Evolutionary conservation across 2,113 vertebrate species (phyloP).

Genomic region (Rhea americana): DNA sequence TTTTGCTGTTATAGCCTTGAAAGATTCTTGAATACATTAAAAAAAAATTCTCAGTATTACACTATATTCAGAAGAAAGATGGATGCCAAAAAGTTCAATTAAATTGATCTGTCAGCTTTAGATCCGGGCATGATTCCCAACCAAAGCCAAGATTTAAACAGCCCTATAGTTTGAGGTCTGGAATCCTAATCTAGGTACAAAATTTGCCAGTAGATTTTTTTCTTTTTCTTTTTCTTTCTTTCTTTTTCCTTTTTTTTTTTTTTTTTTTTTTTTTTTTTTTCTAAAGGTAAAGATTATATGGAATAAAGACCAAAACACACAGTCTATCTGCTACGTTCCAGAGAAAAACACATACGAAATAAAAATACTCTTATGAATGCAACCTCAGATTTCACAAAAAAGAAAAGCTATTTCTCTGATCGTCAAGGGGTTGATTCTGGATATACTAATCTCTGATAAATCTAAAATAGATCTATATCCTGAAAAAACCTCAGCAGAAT

Average conservation of each 20-base stretch:
- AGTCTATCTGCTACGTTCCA: background rate
- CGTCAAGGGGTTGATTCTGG: background rate
- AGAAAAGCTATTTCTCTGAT: background rate
- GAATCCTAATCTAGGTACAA: background rate
- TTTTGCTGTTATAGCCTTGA: background rate
- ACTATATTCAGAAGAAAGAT: background rate
- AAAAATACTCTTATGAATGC: background rate
- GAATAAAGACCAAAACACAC: background rate
- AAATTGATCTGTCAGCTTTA: background rate
- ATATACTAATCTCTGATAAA: background rate
- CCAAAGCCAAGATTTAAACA: background rate
- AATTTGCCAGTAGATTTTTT: background rate
- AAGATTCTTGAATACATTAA: background rate
- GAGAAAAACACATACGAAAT: background rate
- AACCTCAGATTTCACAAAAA: background rate
- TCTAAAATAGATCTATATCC: background rate
- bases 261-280: background rate
- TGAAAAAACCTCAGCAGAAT: background rate
- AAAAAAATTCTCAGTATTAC: background rate
- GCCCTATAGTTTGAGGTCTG: background rate
- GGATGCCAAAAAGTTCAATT: background rate
- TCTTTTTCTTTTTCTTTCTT: no score
- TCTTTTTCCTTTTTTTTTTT: background rate
- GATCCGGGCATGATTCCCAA: background rate
- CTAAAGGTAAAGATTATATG: background rate